A percentile compares a stretch with the other conserved stretches of the same genome.
Evolutionary conservation across 1,140 invertebrate species (phyloP).

Genomic region (Anastrepha obliqua): DNA sequence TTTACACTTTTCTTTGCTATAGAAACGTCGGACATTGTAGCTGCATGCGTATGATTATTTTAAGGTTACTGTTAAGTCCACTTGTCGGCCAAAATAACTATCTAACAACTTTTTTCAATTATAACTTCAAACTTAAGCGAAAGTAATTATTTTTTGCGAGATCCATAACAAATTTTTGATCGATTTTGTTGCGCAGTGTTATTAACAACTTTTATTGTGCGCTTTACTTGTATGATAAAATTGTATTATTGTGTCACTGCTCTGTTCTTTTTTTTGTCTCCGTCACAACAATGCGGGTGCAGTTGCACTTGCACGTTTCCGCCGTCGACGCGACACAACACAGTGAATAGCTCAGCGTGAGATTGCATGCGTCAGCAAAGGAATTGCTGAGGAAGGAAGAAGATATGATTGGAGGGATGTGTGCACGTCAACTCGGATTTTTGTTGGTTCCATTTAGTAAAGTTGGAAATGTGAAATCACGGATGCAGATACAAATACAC

Average conservation of each 20-base stretch:
- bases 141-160: no score
- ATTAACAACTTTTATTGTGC: background rate
- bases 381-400: slow-evolving; percentile 15
- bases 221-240: background rate
- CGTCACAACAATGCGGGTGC: background rate
- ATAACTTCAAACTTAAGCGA: no score
- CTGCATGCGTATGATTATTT: no score
- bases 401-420: background rate
- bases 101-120: no score
- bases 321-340: background rate
- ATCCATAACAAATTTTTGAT: no score
- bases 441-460: background rate
- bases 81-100: no score
- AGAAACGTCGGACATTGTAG: no score
- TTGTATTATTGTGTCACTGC: background rate
- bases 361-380: slow-evolving; percentile 45
- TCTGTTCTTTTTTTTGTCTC: background rate
- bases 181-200: background rate
- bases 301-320: background rate
- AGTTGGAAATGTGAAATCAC: background rate
- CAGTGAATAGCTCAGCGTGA: background rate
- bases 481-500: no score
- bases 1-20: no score
- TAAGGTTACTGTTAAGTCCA: no score
- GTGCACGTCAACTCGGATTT: background rate